phyloP scores from a whole-genome alignment of 53 echinoderm and acorn worm genomes.

The Patiria pectinifera region DNA sequence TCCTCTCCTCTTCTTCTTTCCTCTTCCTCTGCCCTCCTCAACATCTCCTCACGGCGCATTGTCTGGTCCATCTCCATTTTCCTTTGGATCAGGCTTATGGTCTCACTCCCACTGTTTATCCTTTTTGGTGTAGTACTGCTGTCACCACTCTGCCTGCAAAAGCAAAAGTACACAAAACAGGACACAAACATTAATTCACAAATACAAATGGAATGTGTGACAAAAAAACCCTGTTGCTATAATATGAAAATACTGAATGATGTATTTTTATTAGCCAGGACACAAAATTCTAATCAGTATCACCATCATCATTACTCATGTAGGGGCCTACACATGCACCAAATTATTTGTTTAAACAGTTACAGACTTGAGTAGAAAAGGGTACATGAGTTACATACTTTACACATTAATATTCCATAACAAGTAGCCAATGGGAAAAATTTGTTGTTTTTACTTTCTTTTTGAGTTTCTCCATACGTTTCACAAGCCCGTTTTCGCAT shows the following conservation, averaged over 20 bases:
- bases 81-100: constrained; percentile 50
- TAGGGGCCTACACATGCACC: not conserved
- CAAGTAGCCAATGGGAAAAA: not conserved
- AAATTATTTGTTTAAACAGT: constrained; percentile 12
- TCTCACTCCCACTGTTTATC: constrained; percentile 49
- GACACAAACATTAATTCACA: constrained; percentile 14
- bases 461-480: constrained; percentile 47
- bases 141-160: constrained; percentile 58
- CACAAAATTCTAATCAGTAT: not conserved
- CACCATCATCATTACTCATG: constrained; percentile 12
- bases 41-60: constrained; percentile 17
- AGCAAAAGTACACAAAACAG: constrained; percentile 8
- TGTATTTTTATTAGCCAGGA: not conserved
- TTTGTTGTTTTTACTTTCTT: not conserved
- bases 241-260: constrained; percentile 24
- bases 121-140: constrained; percentile 41
- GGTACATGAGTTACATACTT: not conserved
- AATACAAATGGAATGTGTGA: constrained; percentile 9
- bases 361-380: constrained; percentile 4
- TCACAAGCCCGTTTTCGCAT: constrained; percentile 55
- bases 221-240: constrained; percentile 3
- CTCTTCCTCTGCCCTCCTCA: constrained; percentile 29
- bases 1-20: constrained; percentile 45
- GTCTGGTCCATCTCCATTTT: constrained; percentile 54
- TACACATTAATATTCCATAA: too few relatives aligned